Percentiles rank a stretch among this genome's conserved stretches.
Evolutionary conservation across 2,113 vertebrate species (phyloP).

Genomic region (Xiphophorus maculatus): DNA sequence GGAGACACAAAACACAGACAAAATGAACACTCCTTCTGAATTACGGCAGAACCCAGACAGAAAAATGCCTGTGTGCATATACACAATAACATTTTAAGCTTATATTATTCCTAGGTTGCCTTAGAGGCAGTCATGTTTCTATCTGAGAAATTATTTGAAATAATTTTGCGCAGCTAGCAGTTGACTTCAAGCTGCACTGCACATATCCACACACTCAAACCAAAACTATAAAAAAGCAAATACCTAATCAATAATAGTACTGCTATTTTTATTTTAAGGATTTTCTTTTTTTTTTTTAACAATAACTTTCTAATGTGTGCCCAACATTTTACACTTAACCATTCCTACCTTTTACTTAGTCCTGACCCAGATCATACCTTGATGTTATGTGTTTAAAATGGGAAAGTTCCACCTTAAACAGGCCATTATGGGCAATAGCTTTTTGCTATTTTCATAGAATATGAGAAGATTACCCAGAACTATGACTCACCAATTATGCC

Average conservation of each 20-base stretch:
- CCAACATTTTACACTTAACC: slow-evolving; percentile 19
- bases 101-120: slow-evolving; percentile 68
- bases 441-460: slow-evolving; percentile 76
- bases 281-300: neutral
- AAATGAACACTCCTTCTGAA: slow-evolving; percentile 24
- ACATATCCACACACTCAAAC: neutral
- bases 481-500: slow-evolving; percentile 87
- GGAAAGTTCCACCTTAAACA: slow-evolving; percentile 72
- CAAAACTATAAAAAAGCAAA: slow-evolving; percentile 1
- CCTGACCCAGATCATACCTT: slow-evolving; percentile 21
- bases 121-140: slow-evolving; percentile 58
- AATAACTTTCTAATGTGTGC: slow-evolving; percentile 35
- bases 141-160: slow-evolving; percentile 66
- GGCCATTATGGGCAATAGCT: slow-evolving; percentile 70
- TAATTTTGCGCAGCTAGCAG: slow-evolving; percentile 37
- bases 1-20: slow-evolving; percentile 27
- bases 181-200: slow-evolving; percentile 16
- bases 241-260: neutral
- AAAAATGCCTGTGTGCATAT: slow-evolving; percentile 36
- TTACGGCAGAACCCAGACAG: slow-evolving; percentile 31
- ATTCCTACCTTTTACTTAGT: slow-evolving; percentile 13
- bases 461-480: slow-evolving; percentile 80
- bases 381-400: slow-evolving; percentile 62
- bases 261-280: no score
- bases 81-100: slow-evolving; percentile 60